Evolutionary conservation across 2,113 vertebrate genomes (phyloP), one percentile per base, ranked within the genome.

Genomic region (Labeo catla): DNA sequence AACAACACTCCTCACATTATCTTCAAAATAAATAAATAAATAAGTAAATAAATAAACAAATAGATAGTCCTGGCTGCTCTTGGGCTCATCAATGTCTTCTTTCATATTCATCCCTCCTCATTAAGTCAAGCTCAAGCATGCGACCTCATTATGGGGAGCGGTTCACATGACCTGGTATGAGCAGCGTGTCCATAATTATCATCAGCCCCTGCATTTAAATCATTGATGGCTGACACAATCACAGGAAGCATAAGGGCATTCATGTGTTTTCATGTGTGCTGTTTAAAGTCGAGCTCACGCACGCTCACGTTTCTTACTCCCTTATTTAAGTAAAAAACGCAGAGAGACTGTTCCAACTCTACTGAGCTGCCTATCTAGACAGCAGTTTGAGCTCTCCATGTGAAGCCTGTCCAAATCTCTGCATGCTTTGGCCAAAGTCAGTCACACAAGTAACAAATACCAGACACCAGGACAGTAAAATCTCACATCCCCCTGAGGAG

Each of bases 401-500:
- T 63, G 4, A 63, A 28, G 61, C 23, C 23, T 28, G 10, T 72
- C 13, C 8, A 1, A 73, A 15, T 45, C 70, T 5, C 23, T 65
- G 39, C 57, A 28, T 28, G 16, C n/a, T 73, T 47, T n/a, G 12
- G 70, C 70, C 73, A 50, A 28, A 8, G 73, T 11, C 73, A 76
- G 45, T 50, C n/a, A 23, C 11, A 76, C 28, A 50, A 50, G 73
- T 16, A 28, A 76, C 50, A 76, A 76, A 76, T 28, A 52, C 21
- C 57, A 59, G 57, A 59, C 54, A 57, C 54, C 54, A 57, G 6
- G 54, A 57, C 57, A n/a, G 19, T n/a, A 59, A 59, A 59, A 59
- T 59, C 57, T 59, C 72, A 50, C 82, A 84, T 36, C 65, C 76
- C 84, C 68, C 86, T 84, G 63, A 34, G 50, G 8, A 80, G 73